phyloP scores from a whole-genome alignment of 2,888 invertebrate species.

The Meteorus cinctellus region DNA sequence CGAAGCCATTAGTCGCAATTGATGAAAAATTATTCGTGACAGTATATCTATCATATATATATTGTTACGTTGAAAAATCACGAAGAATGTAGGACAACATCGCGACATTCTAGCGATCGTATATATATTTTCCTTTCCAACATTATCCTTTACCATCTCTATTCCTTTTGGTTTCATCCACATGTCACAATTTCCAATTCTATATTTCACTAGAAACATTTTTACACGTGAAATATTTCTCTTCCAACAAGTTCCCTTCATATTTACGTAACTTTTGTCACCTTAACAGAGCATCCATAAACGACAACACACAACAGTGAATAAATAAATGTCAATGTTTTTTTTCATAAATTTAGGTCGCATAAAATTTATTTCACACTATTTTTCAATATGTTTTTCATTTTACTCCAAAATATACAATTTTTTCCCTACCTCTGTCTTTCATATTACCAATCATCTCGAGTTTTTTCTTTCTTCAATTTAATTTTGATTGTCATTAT shows the following conservation, averaged over 20 bases:
- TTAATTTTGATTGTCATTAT: conserved; percentile 34
- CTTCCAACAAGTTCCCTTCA: conserved; percentile 38
- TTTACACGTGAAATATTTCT: conserved; percentile 11
- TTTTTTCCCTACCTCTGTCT: neutral
- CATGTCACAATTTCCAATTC: neutral
- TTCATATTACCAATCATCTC: neutral
- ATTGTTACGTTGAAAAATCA: neutral
- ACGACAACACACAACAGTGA: neutral
- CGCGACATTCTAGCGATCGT: neutral
- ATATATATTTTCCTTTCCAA: neutral
- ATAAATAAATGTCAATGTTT: conserved; percentile 2
- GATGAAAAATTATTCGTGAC: neutral
- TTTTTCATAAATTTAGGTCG: neutral
- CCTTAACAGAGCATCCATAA: conserved; percentile 11
- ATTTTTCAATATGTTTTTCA: conserved; percentile 6
- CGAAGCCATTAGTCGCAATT: conserved; percentile 23
- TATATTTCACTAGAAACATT: neutral
- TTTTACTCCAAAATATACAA: neutral
- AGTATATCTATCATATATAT: neutral
- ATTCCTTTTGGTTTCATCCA: neutral
- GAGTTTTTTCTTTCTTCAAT: conserved; percentile 23
- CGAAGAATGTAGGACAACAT: neutral
- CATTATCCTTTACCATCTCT: conserved; percentile 9
- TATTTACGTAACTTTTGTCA: conserved; percentile 59
- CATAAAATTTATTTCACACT: neutral